phyloP scores from a whole-genome alignment of 2,888 invertebrate genomes.

The Zootermopsis nevadensis region DNA sequence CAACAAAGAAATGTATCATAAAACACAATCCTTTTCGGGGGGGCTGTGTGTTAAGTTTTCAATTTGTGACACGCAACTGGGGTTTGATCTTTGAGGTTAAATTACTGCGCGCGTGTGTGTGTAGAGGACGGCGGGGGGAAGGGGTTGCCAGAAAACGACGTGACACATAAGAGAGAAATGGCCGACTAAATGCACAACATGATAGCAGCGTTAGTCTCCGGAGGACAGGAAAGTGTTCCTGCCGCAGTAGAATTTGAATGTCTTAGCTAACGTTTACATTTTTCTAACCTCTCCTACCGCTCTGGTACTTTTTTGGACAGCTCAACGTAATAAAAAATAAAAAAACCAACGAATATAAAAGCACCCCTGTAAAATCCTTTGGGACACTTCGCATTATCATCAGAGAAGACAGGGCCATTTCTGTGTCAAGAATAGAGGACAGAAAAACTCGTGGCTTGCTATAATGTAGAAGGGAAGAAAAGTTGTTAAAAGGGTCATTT shows the following conservation, averaged over 20 bases:
- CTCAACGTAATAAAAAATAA: not conserved
- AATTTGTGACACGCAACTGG: too few relatives aligned
- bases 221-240: not conserved
- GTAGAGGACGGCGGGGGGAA: too few relatives aligned
- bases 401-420: conserved; percentile 9
- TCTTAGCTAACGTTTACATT: not conserved
- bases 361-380: not conserved
- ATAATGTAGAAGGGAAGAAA: not conserved
- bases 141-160: too few relatives aligned
- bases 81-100: too few relatives aligned
- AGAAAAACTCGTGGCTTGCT: not conserved
- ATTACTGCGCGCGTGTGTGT: too few relatives aligned
- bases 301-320: not conserved
- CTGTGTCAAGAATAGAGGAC: not conserved
- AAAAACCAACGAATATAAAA: not conserved
- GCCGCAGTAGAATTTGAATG: not conserved
- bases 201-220: too few relatives aligned
- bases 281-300: not conserved
- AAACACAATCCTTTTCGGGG: too few relatives aligned
- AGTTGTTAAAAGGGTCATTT: conserved; percentile 17
- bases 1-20: too few relatives aligned
- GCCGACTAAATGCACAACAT: too few relatives aligned
- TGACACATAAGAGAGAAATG: too few relatives aligned
- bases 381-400: conserved; percentile 3
- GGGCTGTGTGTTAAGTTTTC: too few relatives aligned